Base-by-base conservation (phyloP, 2,888 invertebrate genomes). In the Drosophila helvetica region DNA sequence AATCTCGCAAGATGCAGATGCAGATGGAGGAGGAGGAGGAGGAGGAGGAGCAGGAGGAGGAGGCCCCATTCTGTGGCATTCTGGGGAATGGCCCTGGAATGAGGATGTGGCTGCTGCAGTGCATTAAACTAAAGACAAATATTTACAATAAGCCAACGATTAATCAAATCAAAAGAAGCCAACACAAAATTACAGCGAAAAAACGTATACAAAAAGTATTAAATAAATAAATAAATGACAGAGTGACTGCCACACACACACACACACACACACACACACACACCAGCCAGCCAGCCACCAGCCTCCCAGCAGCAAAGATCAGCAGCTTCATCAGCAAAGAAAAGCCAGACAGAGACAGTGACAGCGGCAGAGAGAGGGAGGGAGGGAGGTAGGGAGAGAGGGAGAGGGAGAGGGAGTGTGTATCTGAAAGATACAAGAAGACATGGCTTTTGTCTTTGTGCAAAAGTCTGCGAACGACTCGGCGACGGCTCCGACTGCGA, bases 111-210 rank as follows among this genome's bases (percentile, higher is more conserved):
- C 38, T 50, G 25, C 60, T 48, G 27, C 61, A 72, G 77, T 80
- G 89, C 86, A 88, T 78, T 78, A 89, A 88, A 89, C 90, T 82
- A 74, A 84, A 89, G 79, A 87, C 88, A 88, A 88, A 89, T 88
- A 89, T 88, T 88, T 88, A 89, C 89, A 89, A 82, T 85, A 80
- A 87, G 82, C 83, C 75, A 71, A 69, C 89, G 86, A 87, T 87
- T 87, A 87, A 87, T 87, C 89, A 88, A 77, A 75, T 77, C 74
- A 76, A 75, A 61, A 68, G 59, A 48, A 46, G 9, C 18, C 9
- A 15, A 42, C 12, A 27, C 47, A 22, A 42, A 38, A 63, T 51
- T 22, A 45, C 12, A 45, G 51, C 22, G 33, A 43, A 3, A n/a
- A 30, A 27, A 8, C 27, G 30, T 9, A 46, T 27, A 17, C 42